phyloP scores from a whole-genome alignment of 2,113 vertebrate genomes.

The Cyprinodon tularosa region DNA sequence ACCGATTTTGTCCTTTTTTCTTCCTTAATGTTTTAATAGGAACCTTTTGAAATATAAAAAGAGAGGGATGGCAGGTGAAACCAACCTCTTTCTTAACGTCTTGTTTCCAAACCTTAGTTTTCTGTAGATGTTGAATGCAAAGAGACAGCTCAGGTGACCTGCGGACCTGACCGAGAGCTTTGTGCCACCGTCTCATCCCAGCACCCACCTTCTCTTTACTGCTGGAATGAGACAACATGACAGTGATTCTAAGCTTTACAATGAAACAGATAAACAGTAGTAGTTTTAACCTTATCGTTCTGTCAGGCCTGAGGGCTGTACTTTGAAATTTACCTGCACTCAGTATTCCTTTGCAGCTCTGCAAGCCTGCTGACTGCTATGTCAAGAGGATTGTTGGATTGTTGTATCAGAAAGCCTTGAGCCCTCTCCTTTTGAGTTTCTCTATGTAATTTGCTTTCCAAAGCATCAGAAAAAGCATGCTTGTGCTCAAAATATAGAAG shows the following conservation, averaged over 20 bases:
- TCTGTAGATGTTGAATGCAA: constrained; percentile 96
- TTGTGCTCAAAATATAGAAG: constrained; percentile 96
- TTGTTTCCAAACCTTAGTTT: constrained; percentile 94
- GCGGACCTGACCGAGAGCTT: constrained; percentile 88
- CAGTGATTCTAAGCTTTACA: constrained; percentile 62
- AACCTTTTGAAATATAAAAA: not conserved
- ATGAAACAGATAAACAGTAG: not conserved
- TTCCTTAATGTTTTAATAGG: not conserved
- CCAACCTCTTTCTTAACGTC: constrained; percentile 98
- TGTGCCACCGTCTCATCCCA: constrained; percentile 92
- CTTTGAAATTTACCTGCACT: constrained; percentile 95
- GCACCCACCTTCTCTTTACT: constrained; percentile 91
- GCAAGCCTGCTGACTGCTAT: constrained; percentile 93
- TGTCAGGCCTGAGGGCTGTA: constrained; percentile 76
- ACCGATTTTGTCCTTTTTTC: no score
- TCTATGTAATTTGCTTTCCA: constrained; percentile 76
- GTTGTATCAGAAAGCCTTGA: constrained; percentile 79
- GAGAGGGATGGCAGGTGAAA: constrained; percentile 3
- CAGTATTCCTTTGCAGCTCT: constrained; percentile 97
- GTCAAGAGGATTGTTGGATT: constrained; percentile 95
- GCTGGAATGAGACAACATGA: constrained; percentile 22
- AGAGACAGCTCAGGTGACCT: constrained; percentile 95
- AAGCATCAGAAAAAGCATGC: constrained; percentile 75
- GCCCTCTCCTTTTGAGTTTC: constrained; percentile 72
- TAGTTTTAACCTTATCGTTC: constrained; percentile 80